phyloP scores from a whole-genome alignment of 2,888 invertebrate genomes.

The Idaea biselata region DNA sequence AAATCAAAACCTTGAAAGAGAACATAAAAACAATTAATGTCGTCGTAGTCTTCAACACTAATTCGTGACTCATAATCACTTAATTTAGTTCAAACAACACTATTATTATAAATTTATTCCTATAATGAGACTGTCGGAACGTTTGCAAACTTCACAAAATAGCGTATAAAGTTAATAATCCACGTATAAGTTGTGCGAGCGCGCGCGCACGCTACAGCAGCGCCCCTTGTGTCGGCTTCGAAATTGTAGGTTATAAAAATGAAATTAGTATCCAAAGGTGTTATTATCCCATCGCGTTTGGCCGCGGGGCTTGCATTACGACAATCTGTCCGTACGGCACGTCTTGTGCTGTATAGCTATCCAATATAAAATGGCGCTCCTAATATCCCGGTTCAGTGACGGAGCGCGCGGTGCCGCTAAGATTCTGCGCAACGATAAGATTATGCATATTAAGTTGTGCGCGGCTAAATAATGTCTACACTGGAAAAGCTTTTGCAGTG shows the following conservation, averaged over 20 bases:
- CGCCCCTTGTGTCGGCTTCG: conserved; percentile 80
- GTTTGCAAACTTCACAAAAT: conserved; percentile 78
- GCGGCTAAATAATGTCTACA: conserved; percentile 77
- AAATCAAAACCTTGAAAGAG: conserved; percentile 18
- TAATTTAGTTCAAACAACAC: conserved; percentile 70
- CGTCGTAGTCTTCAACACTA: conserved; percentile 71
- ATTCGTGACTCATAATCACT: conserved; percentile 74
- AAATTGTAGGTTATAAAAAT: conserved; percentile 82
- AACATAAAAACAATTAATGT: conserved; percentile 63
- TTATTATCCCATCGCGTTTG: conserved; percentile 81
- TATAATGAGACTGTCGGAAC: conserved; percentile 74
- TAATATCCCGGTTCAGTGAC: conserved; percentile 78
- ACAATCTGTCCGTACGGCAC: conserved; percentile 81
- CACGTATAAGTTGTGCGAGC: conserved; percentile 72
- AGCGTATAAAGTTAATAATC: conserved; percentile 80
- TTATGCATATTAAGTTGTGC: conserved; percentile 81
- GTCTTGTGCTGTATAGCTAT: conserved; percentile 80
- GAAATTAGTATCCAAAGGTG: conserved; percentile 80
- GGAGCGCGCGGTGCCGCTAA: conserved; percentile 68
- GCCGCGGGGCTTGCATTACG: conserved; percentile 79
- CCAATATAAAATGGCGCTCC: conserved; percentile 81
- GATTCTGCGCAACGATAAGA: conserved; percentile 78
- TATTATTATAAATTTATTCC: conserved; percentile 76
- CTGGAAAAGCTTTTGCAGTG: conserved; percentile 67
- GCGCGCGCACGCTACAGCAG: conserved; percentile 78